Evolutionary conservation across 2,888 invertebrate species (phyloP), one percentile per base, ranked within the genome.

Genomic region (Drosophila formosana): DNA sequence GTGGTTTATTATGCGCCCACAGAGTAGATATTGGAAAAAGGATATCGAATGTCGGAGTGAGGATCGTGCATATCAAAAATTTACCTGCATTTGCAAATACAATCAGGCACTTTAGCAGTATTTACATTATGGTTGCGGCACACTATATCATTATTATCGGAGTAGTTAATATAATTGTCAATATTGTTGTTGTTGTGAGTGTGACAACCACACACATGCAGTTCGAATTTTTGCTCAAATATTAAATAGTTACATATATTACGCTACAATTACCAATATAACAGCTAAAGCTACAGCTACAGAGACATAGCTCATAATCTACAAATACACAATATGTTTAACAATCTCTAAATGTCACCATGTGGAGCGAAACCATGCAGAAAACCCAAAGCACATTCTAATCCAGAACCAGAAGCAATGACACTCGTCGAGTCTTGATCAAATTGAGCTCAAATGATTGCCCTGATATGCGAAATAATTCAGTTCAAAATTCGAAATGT

Each of bases 1-100:
- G 90, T 92, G 50, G 91, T 92, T 7, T 92, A 91, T 53, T 92
- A 92, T 76, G 92, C 92, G 34, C 91, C 92, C 62, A 90, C 91
- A 30, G 92, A 92, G 74, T 92, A 65, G 52, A 23, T 39, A 39
- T 45, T 7, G n/a, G n/a, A n/a, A n/a, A n/a, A 37, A 11, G 8
- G 11, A 34, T 18, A 18, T 18, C n/a, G n/a, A n/a, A n/a, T n/a
- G n/a, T n/a, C n/a, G n/a, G 39, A 41, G 7, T 41, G 39, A 39
- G 39, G 39, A 39, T 41, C 80, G 45, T 52, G 46, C 34, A 58
- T 43, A 60, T 45, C 57, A 49, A 58, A 49, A 58, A 41, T 41
- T 7, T 41, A 41, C 39, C 39, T 41, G 39, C 70, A 53, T 46
- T 62, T 55, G 39, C 47, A 62, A 34, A 55, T 45, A 79, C 74